Conservation (phyloP, 1,140 invertebrate genomes). For the Rhopalosiphum padi region DNA sequence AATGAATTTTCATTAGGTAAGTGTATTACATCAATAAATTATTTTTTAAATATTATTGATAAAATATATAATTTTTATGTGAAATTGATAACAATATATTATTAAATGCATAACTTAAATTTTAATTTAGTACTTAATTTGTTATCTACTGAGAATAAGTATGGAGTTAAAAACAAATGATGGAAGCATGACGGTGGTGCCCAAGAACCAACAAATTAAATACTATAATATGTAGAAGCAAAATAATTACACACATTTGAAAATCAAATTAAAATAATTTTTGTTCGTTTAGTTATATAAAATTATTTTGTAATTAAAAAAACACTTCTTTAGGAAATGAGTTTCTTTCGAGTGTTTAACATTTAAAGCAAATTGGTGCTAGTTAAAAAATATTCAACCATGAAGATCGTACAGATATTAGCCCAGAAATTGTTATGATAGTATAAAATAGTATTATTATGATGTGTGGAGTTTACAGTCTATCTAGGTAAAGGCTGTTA, state of each 20-base stretch:
- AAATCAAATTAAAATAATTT: not conserved
- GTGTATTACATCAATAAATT: not conserved
- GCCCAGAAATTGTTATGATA: not conserved
- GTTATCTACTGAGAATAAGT: not conserved
- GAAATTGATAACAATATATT: not conserved
- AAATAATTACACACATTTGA: not conserved
- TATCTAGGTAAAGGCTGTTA: not conserved
- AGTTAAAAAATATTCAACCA: not conserved
- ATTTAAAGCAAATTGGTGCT: not conserved
- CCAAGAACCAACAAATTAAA: conserved; percentile 28
- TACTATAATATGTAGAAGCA: not conserved
- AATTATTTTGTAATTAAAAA: conserved; percentile 29
- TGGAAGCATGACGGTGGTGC: not conserved
- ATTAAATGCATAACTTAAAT: not conserved
- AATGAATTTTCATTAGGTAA: not conserved
- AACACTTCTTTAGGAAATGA: not conserved
- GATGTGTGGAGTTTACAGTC: not conserved
- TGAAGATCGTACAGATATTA: not conserved
- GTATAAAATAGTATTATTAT: not conserved
- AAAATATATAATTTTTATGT: not conserved
- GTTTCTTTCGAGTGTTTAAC: not conserved
- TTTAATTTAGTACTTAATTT: not conserved
- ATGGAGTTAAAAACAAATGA: not conserved
- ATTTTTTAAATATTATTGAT: not conserved
- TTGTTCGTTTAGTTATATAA: not conserved